Conservation (phyloP, 2,797 vertebrate species). For the Sitta carolinensis region DNA sequence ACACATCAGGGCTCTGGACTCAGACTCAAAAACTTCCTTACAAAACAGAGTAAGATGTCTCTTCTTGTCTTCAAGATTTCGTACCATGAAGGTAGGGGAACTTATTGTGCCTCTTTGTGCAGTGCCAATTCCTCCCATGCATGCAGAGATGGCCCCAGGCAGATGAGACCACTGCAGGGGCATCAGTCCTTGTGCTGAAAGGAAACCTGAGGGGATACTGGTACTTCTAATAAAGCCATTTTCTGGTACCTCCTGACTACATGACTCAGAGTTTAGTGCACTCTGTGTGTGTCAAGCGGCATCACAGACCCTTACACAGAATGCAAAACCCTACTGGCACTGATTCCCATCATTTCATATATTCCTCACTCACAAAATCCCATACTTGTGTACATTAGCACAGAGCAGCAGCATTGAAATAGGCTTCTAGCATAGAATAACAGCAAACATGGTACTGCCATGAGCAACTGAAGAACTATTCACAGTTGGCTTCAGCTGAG, state of each 20-base stretch:
- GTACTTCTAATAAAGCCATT: background rate
- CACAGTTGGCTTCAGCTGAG: background rate
- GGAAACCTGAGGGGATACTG: background rate
- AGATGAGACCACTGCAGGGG: background rate
- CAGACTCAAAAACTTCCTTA: background rate
- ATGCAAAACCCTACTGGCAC: background rate
- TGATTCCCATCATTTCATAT: background rate
- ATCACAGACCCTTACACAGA: background rate
- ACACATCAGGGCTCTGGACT: background rate
- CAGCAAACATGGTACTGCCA: background rate
- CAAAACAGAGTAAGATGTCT: background rate
- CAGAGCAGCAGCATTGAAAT: background rate
- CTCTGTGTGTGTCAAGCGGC: background rate
- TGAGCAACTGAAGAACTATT: background rate
- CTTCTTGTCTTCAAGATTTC: background rate
- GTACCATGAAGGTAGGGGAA: background rate
- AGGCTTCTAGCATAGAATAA: background rate
- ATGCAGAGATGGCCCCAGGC: background rate
- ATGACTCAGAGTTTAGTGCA: background rate
- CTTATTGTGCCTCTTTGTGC: background rate
- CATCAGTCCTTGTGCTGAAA: background rate
- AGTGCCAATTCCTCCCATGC: background rate
- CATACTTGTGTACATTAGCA: fast-evolving
- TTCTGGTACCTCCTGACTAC: background rate
- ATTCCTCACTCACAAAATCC: background rate